Percentiles rank a stretch among this genome's conserved stretches.
These are phyloP conservation scores for Tapirus terrestris DNA, from an alignment of 2,113 vertebrate species.

Conservation along the genomic window DNA sequence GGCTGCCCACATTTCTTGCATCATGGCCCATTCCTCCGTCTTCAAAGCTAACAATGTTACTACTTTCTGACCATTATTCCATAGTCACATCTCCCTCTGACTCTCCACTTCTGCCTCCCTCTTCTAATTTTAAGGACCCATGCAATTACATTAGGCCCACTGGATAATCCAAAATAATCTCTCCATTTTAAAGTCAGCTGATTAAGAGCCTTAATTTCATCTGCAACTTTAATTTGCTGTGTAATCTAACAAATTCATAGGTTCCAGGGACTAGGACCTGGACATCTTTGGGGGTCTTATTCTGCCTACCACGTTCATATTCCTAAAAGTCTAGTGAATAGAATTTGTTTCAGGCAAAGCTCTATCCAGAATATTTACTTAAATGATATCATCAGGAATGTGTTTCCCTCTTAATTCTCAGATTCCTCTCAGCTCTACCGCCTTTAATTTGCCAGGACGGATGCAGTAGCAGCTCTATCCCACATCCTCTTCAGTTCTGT, in stretches of 20 bases:
- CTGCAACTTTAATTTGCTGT: not conserved
- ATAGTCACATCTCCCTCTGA: not conserved
- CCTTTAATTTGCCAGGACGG: not conserved
- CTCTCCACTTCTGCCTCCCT: not conserved
- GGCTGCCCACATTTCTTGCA: accelerated
- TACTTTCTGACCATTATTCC: not conserved
- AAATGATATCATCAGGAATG: not conserved
- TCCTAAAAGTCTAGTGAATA: not conserved
- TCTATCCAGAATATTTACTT: not conserved
- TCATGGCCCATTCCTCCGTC: not conserved
- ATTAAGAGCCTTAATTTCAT: not conserved
- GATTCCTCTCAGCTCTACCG: not conserved
- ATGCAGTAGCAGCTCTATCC: too few species aligned
- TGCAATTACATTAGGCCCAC: not conserved
- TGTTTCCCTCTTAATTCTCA: not conserved
- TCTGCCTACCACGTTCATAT: not conserved
- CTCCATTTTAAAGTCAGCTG: not conserved
- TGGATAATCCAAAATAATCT: not conserved
- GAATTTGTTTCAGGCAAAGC: not conserved
- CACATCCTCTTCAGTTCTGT: not conserved
- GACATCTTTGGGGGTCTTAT: not conserved
- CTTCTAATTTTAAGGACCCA: not conserved
- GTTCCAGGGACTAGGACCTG: not conserved
- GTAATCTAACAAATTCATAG: not conserved
- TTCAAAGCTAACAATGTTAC: not conserved